phyloP scores from a whole-genome alignment of 2,888 invertebrate genomes.

The Oeneis ivallda region DNA sequence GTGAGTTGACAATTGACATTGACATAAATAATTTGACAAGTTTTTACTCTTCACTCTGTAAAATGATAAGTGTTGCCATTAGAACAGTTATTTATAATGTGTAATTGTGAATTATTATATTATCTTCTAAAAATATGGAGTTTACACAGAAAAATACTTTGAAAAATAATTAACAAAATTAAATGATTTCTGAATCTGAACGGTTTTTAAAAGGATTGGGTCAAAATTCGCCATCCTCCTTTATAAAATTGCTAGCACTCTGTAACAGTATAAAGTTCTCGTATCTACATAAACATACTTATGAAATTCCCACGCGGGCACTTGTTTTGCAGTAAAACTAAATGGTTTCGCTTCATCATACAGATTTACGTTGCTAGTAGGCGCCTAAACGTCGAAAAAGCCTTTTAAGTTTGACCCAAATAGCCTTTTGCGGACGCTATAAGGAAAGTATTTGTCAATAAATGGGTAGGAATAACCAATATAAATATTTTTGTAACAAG shows the following conservation, averaged over 20 bases:
- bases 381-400: conserved; percentile 22
- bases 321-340: conserved; percentile 19
- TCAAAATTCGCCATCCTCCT: neutral
- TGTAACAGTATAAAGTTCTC: neutral
- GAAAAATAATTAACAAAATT: too few species aligned
- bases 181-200: too few species aligned
- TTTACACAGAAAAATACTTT: too few species aligned
- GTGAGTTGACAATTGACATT: too few species aligned
- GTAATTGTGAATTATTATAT: too few species aligned
- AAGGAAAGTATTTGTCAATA: conserved; percentile 17
- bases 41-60: too few species aligned
- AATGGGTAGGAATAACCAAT: neutral
- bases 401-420: conserved; percentile 25
- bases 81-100: too few species aligned
- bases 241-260: neutral
- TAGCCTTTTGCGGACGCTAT: conserved; percentile 13
- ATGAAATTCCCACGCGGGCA: conserved; percentile 11
- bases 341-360: conserved; percentile 21
- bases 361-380: conserved; percentile 19
- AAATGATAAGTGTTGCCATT: too few species aligned
- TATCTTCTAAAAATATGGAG: too few species aligned
- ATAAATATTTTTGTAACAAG: neutral
- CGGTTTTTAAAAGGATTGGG: too few species aligned
- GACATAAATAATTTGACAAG: too few species aligned
- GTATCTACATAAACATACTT: neutral